phyloP scores from a whole-genome alignment of 2,888 invertebrate species.

The Atherix ibis region DNA sequence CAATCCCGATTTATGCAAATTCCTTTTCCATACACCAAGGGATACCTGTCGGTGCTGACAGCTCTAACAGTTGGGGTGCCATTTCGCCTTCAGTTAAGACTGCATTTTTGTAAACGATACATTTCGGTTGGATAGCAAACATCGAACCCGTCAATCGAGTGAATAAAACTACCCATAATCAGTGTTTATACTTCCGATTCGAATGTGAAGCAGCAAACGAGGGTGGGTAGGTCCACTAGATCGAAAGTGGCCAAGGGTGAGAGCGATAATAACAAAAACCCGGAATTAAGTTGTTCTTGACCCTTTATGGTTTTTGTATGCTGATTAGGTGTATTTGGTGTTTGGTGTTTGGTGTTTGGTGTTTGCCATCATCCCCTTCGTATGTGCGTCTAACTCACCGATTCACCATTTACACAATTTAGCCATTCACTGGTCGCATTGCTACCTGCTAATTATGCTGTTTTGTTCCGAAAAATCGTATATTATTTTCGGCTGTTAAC shows the following conservation, averaged over 20 bases:
- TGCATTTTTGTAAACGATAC: too few relatives aligned
- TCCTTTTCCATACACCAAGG: slow-evolving; percentile 4
- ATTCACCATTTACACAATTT: too few relatives aligned
- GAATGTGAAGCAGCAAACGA: too few relatives aligned
- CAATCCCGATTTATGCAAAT: slow-evolving; percentile 1
- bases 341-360: neutral
- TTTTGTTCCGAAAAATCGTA: slow-evolving; percentile 11
- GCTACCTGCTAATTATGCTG: slow-evolving; percentile 9
- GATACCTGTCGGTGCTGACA: slow-evolving; percentile 6
- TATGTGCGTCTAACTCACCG: too few relatives aligned
- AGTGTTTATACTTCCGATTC: too few relatives aligned
- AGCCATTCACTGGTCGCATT: slow-evolving; percentile 10
- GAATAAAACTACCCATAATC: neutral
- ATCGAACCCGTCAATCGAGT: neutral
- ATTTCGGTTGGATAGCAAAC: too few relatives aligned
- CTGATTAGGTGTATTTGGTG: neutral
- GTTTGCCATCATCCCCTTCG: neutral
- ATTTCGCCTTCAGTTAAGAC: too few relatives aligned
- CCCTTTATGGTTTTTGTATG: neutral
- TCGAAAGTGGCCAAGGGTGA: too few relatives aligned
- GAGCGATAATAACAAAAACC: slow-evolving; percentile 4
- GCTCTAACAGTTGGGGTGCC: neutral
- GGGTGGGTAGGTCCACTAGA: too few relatives aligned
- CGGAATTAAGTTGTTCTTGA: slow-evolving; percentile 8
- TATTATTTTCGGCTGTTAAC: slow-evolving; percentile 10